Evolutionary conservation across 2,113 vertebrate species (phyloP), one percentile per base, ranked within the genome.

Genomic region (Syngnathus scovelli): DNA sequence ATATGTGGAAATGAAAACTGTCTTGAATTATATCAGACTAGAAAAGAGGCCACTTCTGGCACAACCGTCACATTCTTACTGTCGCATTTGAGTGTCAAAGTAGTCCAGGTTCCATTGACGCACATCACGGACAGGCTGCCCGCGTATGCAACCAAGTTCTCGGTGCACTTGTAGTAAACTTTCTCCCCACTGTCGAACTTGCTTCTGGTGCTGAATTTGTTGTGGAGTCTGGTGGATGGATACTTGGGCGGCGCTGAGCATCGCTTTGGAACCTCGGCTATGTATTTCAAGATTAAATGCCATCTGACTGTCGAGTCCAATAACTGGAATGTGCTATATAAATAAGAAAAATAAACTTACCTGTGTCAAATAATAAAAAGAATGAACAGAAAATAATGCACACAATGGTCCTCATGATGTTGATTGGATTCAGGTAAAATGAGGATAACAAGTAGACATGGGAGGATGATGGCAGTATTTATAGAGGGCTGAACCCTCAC

Each of bases 41-140:
- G 11, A 10, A 56, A 33, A 56, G 5, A 16, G 33, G 6, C 12
- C 12, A 15, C 23, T 56, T 15, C 5, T 27, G 23, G 54, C 27
- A 49, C 18, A 7, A 21, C 13, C 9, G 49, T 19, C 0, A 27
- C 6, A 38, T 12, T 51, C 87, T 80, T 70, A 90, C 90, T 83
- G 61, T 72, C 16, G 21, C 90, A 91, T 11, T 69, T 76, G 0
- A 89, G 66, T 8, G 37, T 71, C 21, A 89, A 61, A 5, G 16
- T 61, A 68, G 33, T 80, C 90, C 90, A 91, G 1, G 1, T 1
- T 36, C 88, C 87, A 0, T 9, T 0, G 0, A 0, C 0, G 55
- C 89, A 91, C 55, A 16, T 2, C 44, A 73, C 70, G 1, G 7
- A 6, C 0, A 27, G 4, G 15, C 4, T 59, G 10, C 87, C 85